phyloP scores from a whole-genome alignment of 2,113 vertebrate species.

The Ciconia boyciana region DNA sequence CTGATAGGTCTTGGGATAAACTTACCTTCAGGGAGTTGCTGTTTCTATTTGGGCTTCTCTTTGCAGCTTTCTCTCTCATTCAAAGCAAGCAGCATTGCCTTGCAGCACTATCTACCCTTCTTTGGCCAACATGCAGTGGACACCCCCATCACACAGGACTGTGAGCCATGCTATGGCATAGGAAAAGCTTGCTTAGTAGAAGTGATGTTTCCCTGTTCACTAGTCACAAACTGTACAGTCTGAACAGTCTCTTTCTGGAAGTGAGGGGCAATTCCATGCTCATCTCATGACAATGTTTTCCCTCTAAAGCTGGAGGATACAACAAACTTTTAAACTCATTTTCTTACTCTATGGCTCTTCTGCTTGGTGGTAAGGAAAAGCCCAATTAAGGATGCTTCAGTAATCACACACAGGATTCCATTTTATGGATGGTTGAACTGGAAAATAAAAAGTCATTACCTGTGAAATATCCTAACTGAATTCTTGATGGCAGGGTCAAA shows the following conservation, averaged over 20 bases:
- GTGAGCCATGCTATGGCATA: background rate
- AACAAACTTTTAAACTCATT: background rate
- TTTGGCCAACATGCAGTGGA: fast-evolving
- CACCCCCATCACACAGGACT: background rate
- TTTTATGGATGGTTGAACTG: conserved; percentile 46
- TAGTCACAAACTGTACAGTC: background rate
- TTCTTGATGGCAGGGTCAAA: background rate
- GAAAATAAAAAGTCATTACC: conserved; percentile 51
- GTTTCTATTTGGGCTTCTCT: background rate
- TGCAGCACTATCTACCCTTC: background rate
- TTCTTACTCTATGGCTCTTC: background rate
- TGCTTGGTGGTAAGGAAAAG: conserved; percentile 22
- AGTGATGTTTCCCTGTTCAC: background rate
- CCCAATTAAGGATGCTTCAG: conserved; percentile 41
- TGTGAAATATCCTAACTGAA: conserved; percentile 59
- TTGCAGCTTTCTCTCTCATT: background rate
- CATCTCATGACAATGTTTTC: background rate
- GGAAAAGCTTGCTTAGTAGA: background rate
- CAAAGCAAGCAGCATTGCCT: background rate
- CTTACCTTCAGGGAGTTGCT: background rate
- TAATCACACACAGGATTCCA: conserved; percentile 17
- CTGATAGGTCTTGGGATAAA: background rate
- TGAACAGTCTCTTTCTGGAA: background rate
- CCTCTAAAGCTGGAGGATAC: background rate
- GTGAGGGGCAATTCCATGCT: background rate